Evolutionary conservation across 2,888 invertebrate species (phyloP), one percentile per base, ranked within the genome.

Genomic region (Polymixis lichenea): DNA sequence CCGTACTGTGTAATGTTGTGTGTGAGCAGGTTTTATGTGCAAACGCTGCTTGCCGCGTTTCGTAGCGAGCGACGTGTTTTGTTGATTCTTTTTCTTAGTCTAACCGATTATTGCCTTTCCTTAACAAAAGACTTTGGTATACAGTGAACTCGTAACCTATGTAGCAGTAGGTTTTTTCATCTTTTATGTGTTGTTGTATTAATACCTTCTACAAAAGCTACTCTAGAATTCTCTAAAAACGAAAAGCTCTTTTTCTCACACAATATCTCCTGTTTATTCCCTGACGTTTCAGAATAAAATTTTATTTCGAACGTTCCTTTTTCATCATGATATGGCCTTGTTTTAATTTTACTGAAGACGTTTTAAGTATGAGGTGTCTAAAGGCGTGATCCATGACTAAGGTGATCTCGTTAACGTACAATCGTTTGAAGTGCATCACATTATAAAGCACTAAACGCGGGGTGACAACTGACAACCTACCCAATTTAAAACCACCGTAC

Each of bases 1-100:
- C 91, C 91, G 89, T 81, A 80, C 88, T 89, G 93, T 90, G 90
- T 92, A 92, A 93, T 93, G 93, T 92, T 92, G 90, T 92, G 91
- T 92, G 90, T 90, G 91, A 92, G 91, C 90, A 89, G 89, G 90
- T 93, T 94, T 95, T 93, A 94, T 90, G 93, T 89, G 88, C 84
- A 89, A 92, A 90, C 85, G 89, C 88, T 89, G 89, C 89, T 90
- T 92, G 87, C 86, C 87, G 88, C 84, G 86, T 90, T 91, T 89
- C 91, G 90, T 87, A 86, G 82, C 83, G 56, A 80, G 77, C 70
- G 80, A 85, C 81, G 86, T 87, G 81, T 88, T 88, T 87, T 86
- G 81, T 80, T 80, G 81, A 83, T 86, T 84, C 9, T 89, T 89
- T 89, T 87, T 76, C 85, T 77, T 82, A 82, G 84, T 80, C 61